Conservation (phyloP, 2,888 invertebrate species). For the Cantharis rufa region DNA sequence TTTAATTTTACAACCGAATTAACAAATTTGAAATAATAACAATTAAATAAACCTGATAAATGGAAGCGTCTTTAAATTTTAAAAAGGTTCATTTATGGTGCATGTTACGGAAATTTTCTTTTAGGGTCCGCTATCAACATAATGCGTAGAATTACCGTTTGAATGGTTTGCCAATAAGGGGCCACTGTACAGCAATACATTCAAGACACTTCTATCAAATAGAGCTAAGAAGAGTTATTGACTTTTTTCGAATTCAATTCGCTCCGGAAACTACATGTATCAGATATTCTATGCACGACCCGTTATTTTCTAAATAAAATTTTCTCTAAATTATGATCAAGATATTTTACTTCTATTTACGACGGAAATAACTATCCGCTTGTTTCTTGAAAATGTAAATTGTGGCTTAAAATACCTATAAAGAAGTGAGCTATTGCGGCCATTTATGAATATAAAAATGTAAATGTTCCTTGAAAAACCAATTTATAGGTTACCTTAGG, state of each 20-base stretch:
- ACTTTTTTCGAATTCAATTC: conserved; percentile 11
- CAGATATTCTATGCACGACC: not conserved
- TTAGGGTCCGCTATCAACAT: conserved; percentile 14
- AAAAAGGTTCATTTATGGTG: conserved; percentile 9
- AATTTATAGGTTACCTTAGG: not conserved
- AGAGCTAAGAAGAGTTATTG: conserved; percentile 13
- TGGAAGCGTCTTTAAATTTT: not conserved
- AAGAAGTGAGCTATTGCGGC: not conserved
- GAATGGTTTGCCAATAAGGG: conserved; percentile 18
- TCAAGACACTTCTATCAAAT: conserved; percentile 15
- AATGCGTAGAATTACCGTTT: conserved; percentile 18
- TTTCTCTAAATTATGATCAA: not conserved
- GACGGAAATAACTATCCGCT: not conserved
- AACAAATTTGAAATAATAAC: not conserved
- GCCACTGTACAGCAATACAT: conserved; percentile 12
- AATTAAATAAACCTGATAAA: not conserved
- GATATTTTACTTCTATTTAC: not conserved
- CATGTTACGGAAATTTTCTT: conserved; percentile 6
- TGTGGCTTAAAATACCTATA: not conserved
- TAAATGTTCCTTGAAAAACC: not conserved
- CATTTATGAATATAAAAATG: not conserved
- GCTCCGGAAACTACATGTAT: conserved; percentile 1
- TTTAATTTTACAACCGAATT: not conserved
- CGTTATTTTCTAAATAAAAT: not conserved
- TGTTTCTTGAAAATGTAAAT: not conserved